Evolutionary conservation across 64 coral and sea anemone genomes (phyloP).

Genomic region (Hydrozoanthus tunicans): DNA sequence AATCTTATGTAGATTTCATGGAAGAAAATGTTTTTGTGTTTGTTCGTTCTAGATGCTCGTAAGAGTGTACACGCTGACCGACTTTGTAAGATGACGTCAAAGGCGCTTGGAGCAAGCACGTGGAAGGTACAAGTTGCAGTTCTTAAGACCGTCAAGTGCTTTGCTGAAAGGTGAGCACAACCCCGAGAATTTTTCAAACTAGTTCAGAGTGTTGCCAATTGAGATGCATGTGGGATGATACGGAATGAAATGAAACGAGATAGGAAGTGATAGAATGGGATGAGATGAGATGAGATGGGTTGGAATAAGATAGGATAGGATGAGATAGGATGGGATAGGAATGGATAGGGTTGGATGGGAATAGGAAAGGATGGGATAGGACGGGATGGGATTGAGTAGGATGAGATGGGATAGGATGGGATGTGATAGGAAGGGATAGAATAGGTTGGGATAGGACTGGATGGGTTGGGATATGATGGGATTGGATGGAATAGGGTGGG

Average conservation of each 20-base stretch:
- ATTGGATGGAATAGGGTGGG: not conserved
- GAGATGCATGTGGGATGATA: no score
- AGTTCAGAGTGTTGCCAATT: no score
- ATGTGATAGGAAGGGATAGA: slow-evolving; percentile 11
- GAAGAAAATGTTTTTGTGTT: not conserved
- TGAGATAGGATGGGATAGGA: not conserved
- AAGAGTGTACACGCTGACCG: slow-evolving; percentile 55
- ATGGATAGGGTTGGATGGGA: not conserved
- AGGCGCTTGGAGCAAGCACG: slow-evolving; percentile 66
- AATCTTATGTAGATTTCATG: no score
- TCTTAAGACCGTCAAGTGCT: slow-evolving; percentile 64
- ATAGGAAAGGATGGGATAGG: not conserved
- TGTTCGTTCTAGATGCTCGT: not conserved
- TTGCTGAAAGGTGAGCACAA: slow-evolving; percentile 67
- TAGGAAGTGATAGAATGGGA: not conserved
- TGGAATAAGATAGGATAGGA: not conserved
- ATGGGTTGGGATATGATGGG: not conserved
- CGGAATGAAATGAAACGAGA: no score
- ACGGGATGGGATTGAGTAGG: not conserved
- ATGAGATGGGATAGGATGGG: slow-evolving; percentile 1
- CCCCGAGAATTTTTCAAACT: no score
- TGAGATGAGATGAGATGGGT: not conserved
- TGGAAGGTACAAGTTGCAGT: slow-evolving; percentile 95
- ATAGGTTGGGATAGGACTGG: not conserved
- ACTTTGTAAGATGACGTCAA: slow-evolving; percentile 63